A percentile compares a stretch with the other conserved stretches of the same genome.
Conservation (phyloP, 2,113 vertebrate genomes). For the Brachirus orientalis region DNA sequence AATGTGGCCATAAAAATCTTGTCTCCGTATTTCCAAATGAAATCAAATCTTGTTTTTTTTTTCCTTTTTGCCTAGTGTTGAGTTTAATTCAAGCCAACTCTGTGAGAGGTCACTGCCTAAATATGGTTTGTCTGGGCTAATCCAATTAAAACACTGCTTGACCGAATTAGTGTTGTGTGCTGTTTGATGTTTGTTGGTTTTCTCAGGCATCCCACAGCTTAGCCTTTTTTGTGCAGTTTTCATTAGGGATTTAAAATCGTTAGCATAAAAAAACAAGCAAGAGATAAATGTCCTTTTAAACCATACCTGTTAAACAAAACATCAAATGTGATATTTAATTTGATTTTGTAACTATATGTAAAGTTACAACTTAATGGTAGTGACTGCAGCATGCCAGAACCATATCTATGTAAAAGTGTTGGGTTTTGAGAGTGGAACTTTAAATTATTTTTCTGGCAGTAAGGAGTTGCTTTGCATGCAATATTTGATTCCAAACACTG, state of each 20-base stretch:
- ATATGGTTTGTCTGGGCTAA: constrained; percentile 24
- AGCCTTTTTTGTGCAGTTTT: constrained; percentile 14
- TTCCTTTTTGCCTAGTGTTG: constrained; percentile 9
- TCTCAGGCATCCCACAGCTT: constrained; percentile 18
- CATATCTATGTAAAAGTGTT: background rate
- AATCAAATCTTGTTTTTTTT: constrained; percentile 29
- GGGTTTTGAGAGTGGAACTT: background rate
- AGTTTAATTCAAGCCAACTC: constrained; percentile 16
- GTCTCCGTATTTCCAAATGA: constrained; percentile 13
- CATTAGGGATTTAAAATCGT: constrained; percentile 16
- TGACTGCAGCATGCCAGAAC: background rate
- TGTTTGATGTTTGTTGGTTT: constrained; percentile 21
- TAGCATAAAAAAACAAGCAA: constrained; percentile 30
- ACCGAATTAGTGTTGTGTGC: constrained; percentile 19
- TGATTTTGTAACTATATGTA: background rate
- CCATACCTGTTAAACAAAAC: background rate
- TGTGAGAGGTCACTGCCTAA: constrained; percentile 1
- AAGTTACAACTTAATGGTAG: constrained; percentile 5
- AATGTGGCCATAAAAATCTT: background rate
- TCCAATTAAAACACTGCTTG: constrained; percentile 41
- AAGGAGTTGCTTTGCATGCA: background rate
- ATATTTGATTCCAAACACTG: background rate
- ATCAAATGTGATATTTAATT: constrained; percentile 29
- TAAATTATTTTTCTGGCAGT: background rate
- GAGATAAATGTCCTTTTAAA: constrained; percentile 2